A percentile compares a stretch with the other conserved stretches of the same genome.
Conservation (phyloP, 2,797 vertebrate species). For the Channallabes apus region DNA sequence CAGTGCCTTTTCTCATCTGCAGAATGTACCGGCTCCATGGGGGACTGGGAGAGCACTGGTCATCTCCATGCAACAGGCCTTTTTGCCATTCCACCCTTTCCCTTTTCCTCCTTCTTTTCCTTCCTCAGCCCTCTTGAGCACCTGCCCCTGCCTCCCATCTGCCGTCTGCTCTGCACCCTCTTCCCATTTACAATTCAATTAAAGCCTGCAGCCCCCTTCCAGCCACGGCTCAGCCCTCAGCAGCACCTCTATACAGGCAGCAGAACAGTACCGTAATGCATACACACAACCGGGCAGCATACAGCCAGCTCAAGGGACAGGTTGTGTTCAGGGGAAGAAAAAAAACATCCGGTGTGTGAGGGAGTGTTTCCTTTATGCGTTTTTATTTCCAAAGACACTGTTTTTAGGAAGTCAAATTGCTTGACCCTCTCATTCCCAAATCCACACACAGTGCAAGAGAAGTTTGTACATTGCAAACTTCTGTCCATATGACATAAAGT, state of each 20-base stretch:
- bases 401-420: conserved; percentile 42
- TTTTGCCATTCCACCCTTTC: conserved; percentile 57
- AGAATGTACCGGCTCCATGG: conserved; percentile 54
- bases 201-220: conserved; percentile 74
- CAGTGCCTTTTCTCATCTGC: conserved; percentile 53
- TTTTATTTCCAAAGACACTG: conserved; percentile 28
- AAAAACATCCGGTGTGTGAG: conserved; percentile 24
- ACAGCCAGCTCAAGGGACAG: conserved; percentile 26
- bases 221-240: conserved; percentile 55
- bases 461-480: conserved; percentile 4
- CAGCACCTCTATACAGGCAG: conserved; percentile 55
- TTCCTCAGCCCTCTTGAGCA: conserved; percentile 58
- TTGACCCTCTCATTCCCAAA: conserved; percentile 48
- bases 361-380: conserved; percentile 1
- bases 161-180: conserved; percentile 73
- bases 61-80: conserved; percentile 69
- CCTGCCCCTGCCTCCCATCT: conserved; percentile 79
- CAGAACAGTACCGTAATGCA: conserved; percentile 15
- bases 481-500: not conserved
- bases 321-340: not conserved
- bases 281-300: conserved; percentile 37
- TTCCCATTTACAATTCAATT: conserved; percentile 84
- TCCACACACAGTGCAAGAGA: not conserved
- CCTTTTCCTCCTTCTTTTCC: conserved; percentile 64
- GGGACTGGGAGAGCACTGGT: conserved; percentile 65